These are phyloP conservation scores for Columba janthina DNA, from an alignment of 2,113 vertebrate genomes.

Conservation along the genomic window DNA sequence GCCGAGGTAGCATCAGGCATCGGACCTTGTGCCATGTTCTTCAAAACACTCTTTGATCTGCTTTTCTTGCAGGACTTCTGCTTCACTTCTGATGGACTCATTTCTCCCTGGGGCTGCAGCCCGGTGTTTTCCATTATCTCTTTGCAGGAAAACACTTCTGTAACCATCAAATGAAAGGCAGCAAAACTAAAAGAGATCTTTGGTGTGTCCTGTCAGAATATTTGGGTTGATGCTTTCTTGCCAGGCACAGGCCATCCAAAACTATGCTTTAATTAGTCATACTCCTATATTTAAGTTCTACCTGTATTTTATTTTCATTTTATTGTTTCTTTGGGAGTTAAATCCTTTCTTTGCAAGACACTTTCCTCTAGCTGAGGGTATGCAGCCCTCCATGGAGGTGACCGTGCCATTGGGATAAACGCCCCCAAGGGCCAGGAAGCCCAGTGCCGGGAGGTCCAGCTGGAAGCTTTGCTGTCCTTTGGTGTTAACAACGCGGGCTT, in stretches of 20 bases:
- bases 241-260: not conserved
- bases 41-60: not conserved
- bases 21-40: not conserved
- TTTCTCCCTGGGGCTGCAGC: not conserved
- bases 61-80: not conserved
- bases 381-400: not conserved
- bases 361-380: not conserved
- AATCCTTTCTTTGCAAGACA: not conserved
- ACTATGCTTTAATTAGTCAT: not conserved
- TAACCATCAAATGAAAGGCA: not conserved
- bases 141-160: not conserved
- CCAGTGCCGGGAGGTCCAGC: not conserved
- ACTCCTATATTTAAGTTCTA: not conserved
- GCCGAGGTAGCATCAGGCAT: not conserved
- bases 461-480: not conserved
- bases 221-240: not conserved
- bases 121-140: not conserved
- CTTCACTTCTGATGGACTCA: not conserved
- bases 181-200: not conserved
- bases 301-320: not conserved
- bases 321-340: not conserved
- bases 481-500: fast-evolving
- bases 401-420: fast-evolving
- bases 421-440: not conserved
- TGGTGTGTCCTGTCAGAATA: not conserved